phyloP scores from a whole-genome alignment of 2,888 invertebrate species.

The Bembecia ichneumoniformis region DNA sequence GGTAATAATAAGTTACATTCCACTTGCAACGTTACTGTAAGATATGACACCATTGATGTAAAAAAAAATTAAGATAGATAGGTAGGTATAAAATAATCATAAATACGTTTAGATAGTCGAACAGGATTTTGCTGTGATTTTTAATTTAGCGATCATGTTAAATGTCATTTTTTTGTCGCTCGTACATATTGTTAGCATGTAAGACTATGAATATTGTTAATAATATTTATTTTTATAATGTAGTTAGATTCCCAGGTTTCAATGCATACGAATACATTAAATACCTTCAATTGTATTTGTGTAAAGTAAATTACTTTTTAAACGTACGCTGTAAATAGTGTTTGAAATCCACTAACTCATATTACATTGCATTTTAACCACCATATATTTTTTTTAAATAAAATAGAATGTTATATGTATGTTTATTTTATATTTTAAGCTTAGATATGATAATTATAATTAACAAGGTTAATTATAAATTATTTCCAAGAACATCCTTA shows the following conservation, averaged over 20 bases:
- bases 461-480: too few species aligned
- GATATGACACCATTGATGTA: slow-evolving; percentile 35
- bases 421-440: not conserved
- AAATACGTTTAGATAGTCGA: slow-evolving; percentile 29
- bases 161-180: slow-evolving; percentile 4
- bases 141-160: slow-evolving; percentile 26
- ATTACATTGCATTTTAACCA: slow-evolving; percentile 20
- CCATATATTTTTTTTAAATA: slow-evolving; percentile 9
- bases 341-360: not conserved
- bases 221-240: slow-evolving; percentile 59
- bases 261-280: slow-evolving; percentile 21
- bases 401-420: not conserved
- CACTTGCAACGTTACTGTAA: slow-evolving; percentile 22
- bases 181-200: slow-evolving; percentile 4
- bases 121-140: slow-evolving; percentile 50
- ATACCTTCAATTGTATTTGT: slow-evolving; percentile 7
- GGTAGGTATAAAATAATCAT: slow-evolving; percentile 11
- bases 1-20: too few species aligned
- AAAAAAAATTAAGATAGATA: slow-evolving; percentile 9
- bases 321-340: slow-evolving; percentile 5
- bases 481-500: too few species aligned
- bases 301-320: not conserved
- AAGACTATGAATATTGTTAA: slow-evolving; percentile 17
- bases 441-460: not conserved
- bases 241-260: slow-evolving; percentile 39